phyloP scores from a whole-genome alignment of 2,113 vertebrate genomes.

The Centropus unirufus region DNA sequence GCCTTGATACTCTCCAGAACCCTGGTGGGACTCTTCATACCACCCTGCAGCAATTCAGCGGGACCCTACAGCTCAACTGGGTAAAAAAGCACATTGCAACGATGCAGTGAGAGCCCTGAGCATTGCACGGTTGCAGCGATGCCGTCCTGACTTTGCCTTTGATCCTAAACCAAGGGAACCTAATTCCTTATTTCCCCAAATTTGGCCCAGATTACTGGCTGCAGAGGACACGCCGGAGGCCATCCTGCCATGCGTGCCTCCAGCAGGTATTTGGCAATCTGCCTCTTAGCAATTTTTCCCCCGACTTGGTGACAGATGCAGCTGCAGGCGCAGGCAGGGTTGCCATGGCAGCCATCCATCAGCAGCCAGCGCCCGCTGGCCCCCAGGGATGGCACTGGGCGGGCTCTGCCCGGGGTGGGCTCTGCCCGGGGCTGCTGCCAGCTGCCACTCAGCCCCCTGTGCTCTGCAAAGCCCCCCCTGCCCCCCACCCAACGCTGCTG shows the following conservation, averaged over 20 bases:
- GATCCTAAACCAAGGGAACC: neutral
- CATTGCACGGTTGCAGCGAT: accelerated
- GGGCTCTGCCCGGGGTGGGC: neutral
- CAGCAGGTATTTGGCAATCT: neutral
- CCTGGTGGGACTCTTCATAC: neutral
- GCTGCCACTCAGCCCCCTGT: neutral
- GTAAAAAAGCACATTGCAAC: neutral
- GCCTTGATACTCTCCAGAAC: neutral
- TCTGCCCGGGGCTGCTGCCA: neutral
- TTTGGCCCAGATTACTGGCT: neutral
- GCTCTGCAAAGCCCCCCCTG: neutral
- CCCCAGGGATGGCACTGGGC: neutral
- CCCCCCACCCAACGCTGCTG: neutral
- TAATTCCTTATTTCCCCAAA: neutral
- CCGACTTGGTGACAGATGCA: neutral
- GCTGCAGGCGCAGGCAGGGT: neutral
- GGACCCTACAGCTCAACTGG: accelerated
- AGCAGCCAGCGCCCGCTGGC: neutral
- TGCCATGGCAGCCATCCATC: constrained; percentile 60
- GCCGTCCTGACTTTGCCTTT: neutral
- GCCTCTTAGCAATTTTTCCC: neutral
- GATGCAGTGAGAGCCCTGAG: neutral
- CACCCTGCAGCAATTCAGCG: accelerated
- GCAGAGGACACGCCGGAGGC: neutral
- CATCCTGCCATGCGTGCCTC: neutral